These are phyloP conservation scores for Eristalinus sepulchralis DNA, from an alignment of 2,888 invertebrate genomes.

Conservation along the genomic window DNA sequence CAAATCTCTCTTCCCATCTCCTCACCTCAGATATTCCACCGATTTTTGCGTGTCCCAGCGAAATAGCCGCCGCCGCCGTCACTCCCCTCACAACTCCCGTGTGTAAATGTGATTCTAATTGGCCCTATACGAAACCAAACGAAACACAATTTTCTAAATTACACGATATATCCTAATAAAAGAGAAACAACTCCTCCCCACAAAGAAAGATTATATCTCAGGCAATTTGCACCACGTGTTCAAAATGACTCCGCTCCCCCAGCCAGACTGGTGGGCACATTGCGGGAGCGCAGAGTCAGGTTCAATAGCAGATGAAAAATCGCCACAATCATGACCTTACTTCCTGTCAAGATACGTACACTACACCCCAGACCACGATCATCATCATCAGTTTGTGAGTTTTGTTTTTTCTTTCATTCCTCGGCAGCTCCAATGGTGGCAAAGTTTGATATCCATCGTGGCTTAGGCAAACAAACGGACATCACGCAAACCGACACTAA, in stretches of 20 bases:
- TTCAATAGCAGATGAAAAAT: constrained; percentile 66
- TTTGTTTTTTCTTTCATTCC: background rate
- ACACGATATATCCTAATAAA: constrained; percentile 37
- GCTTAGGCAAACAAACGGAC: constrained; percentile 33
- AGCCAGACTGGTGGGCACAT: background rate
- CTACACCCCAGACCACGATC: constrained; percentile 17
- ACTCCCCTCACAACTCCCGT: background rate
- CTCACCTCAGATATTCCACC: background rate
- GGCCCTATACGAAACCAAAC: background rate
- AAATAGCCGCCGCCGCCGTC: background rate
- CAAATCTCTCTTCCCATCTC: background rate
- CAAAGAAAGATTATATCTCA: constrained; percentile 20
- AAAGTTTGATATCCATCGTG: background rate
- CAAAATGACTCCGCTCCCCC: constrained; percentile 5
- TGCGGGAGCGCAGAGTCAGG: constrained; percentile 12
- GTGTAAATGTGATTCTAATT: constrained; percentile 66
- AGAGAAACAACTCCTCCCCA: background rate
- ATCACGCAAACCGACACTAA: constrained; percentile 64
- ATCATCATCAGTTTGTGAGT: background rate
- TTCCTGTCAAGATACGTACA: constrained; percentile 48
- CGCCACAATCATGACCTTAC: constrained; percentile 63
- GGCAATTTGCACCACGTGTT: constrained; percentile 53
- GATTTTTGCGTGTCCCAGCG: background rate
- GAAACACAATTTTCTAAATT: constrained; percentile 20
- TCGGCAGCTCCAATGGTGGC: background rate